Evolutionary conservation across 2,888 invertebrate genomes (phyloP).

Genomic region (Drosophila prostipennis): DNA sequence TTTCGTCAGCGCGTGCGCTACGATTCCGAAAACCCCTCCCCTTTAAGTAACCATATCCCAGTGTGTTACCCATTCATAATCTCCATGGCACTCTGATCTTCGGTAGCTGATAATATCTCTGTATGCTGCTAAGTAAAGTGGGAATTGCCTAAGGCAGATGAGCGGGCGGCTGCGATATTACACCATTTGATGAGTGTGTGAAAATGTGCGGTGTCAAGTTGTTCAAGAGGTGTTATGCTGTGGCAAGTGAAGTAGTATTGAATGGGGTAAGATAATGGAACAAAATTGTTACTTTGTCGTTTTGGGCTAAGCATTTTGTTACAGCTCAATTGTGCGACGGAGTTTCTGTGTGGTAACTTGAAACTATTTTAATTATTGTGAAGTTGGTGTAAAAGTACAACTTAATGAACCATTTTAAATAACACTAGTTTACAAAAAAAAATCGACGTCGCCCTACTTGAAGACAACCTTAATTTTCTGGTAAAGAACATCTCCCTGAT

Average conservation of each 20-base stretch:
- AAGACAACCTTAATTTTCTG: too few relatives aligned
- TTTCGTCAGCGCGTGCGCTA: constrained; percentile 62
- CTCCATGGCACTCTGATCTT: constrained; percentile 11
- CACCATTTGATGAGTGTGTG: constrained; percentile 28
- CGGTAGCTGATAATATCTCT: constrained; percentile 32
- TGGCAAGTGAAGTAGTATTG: constrained; percentile 4
- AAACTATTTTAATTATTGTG: neutral
- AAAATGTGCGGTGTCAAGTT: constrained; percentile 17
- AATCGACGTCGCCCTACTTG: too few relatives aligned
- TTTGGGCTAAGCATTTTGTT: neutral
- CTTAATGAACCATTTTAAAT: neutral
- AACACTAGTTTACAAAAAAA: too few relatives aligned
- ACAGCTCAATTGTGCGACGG: neutral
- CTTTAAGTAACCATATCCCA: neutral
- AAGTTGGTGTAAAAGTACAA: neutral
- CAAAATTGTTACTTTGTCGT: constrained; percentile 1
- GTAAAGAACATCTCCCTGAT: too few relatives aligned
- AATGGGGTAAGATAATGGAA: constrained; percentile 9
- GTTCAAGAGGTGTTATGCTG: constrained; percentile 2
- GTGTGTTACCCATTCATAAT: constrained; percentile 24
- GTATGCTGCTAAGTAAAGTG: constrained; percentile 17
- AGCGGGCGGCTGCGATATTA: constrained; percentile 12
- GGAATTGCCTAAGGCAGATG: constrained; percentile 24
- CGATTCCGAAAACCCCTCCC: constrained; percentile 17
- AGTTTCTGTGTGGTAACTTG: neutral